These are phyloP conservation scores for Drosophila jambulina DNA, from an alignment of 1,140 invertebrate genomes.

Conservation along the genomic window DNA sequence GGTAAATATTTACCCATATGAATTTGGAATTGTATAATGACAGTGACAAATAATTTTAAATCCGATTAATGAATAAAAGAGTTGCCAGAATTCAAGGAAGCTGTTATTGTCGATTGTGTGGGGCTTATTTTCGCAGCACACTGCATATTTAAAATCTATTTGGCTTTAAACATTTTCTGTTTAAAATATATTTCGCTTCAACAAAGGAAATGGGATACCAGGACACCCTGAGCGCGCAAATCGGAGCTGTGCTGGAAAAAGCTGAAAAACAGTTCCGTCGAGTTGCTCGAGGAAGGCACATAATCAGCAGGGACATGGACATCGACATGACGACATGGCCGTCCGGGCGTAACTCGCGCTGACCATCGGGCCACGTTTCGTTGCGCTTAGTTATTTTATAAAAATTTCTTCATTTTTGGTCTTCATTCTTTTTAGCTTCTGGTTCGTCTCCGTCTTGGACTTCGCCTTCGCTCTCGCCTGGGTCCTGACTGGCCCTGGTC, in stretches of 20 bases:
- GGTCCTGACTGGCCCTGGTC: conserved; percentile 18
- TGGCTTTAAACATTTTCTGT: neutral
- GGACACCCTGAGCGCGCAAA: conserved; percentile 43
- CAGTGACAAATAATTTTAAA: neutral
- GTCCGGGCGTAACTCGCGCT: conserved; percentile 35
- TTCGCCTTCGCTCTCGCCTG: conserved; percentile 1
- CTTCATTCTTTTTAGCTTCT: conserved; percentile 39
- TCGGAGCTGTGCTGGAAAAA: conserved; percentile 30
- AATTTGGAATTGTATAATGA: neutral
- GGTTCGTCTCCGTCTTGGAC: conserved; percentile 19
- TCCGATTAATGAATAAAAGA: conserved; percentile 2
- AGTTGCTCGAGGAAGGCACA: conserved; percentile 26
- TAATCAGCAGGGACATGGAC: conserved; percentile 61
- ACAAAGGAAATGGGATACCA: conserved; percentile 11
- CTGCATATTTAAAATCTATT: too few relatives aligned
- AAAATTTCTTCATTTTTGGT: conserved; percentile 40
- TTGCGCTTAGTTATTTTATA: conserved; percentile 81
- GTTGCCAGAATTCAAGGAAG: neutral
- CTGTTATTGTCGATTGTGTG: neutral
- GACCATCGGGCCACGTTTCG: conserved; percentile 76
- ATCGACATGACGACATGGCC: conserved; percentile 35
- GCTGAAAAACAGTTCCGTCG: conserved; percentile 10
- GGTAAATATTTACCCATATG: neutral
- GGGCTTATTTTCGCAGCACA: neutral
- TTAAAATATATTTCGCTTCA: neutral